Evolutionary conservation across 2,888 invertebrate species (phyloP), one percentile per base, ranked within the genome.

Genomic region (Tiliacea aurago): DNA sequence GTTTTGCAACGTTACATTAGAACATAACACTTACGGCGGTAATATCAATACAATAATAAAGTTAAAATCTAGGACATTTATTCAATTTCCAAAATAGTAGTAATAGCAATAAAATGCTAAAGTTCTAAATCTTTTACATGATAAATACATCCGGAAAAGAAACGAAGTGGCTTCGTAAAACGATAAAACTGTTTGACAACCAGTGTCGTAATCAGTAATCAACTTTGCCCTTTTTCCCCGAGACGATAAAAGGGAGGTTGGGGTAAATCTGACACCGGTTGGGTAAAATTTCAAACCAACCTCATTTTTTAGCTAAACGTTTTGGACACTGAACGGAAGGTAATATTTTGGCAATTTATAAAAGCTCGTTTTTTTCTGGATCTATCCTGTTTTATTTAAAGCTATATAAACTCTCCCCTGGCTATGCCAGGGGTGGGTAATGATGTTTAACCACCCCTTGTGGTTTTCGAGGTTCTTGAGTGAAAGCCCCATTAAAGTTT

Each of bases 181-280:
- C 75, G 67, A 76, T 78, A 64, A 81, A 76, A 78, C 73, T 73
- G 73, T 86, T 86, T 86, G 81, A 83, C 83, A 78, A 67, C 70
- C 85, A 65, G 59, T 65, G 69, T 61, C 83, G 80, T 88, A 83
- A 88, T 88, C 89, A 84, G 87, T 90, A 88, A 90, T 90, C 89
- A 87, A 87, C 81, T 83, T 81, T 79, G 80, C 76, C 85, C 80
- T 83, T 76, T 73, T 74, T 65, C 65, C 67, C 61, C 61, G 62
- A 72, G 58, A 65, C 73, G 62, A 73, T 80, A 82, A 78, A 79
- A 69, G 65, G 78, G 78, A 77, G 76, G 70, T 62, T 73, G 61
- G 73, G 78, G 78, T 70, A 76, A 79, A 81, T 80, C 76, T 73
- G 70, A 81, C 82, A 78, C 70, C 69, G 61, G 55, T 41, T 67